Evolutionary conservation across 2,888 invertebrate genomes (phyloP).

Genomic region (Metacarcinus magister): DNA sequence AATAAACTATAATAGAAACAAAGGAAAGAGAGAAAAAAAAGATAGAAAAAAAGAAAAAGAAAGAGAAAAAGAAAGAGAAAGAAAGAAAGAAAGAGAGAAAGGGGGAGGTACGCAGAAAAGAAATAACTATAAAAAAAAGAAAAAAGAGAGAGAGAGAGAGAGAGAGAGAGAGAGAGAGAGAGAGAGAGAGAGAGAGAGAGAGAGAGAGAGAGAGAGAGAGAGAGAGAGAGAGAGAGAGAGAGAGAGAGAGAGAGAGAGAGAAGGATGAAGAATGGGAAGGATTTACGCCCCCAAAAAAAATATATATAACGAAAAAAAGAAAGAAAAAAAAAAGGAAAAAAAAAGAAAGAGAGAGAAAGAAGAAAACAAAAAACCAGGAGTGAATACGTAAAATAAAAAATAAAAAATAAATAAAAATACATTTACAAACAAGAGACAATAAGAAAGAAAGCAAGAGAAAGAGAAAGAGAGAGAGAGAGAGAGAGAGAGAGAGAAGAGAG

Average conservation of each 20-base stretch:
- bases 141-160: too few species aligned
- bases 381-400: not conserved
- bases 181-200: too few species aligned
- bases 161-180: too few species aligned
- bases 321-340: not conserved
- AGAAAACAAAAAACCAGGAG: not conserved
- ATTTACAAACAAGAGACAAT: not conserved
- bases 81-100: constrained; percentile 3
- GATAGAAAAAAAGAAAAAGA: not conserved
- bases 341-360: not conserved
- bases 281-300: too few species aligned
- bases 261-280: too few species aligned
- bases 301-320: not conserved
- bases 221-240: too few species aligned
- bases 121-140: not conserved
- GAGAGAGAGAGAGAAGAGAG: not conserved
- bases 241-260: too few species aligned
- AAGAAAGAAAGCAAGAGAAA: constrained; percentile 50
- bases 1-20: not conserved
- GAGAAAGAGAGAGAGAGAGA: constrained; percentile 58
- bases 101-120: not conserved
- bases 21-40: not conserved
- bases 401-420: not conserved
- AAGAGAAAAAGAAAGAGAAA: not conserved
- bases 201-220: too few species aligned